Percentiles rank a stretch among this genome's conserved stretches.
Conservation (phyloP, 2,888 invertebrate species). For the Tolmerus cingulatus region DNA sequence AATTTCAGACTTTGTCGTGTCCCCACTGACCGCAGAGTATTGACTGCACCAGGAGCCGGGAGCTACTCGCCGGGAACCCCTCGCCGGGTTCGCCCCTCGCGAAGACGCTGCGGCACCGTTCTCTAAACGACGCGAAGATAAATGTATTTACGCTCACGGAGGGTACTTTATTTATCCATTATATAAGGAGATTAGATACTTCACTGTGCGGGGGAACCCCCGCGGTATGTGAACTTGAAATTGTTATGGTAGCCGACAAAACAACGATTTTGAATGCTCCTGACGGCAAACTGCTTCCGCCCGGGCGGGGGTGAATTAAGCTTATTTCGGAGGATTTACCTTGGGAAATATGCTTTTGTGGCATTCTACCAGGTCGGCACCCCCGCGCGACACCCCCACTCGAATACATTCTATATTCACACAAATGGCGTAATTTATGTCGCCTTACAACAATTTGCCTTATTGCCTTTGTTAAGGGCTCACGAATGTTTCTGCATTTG, state of each 20-base stretch:
- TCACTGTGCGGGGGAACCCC: constrained; percentile 27
- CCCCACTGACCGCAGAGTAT: constrained; percentile 40
- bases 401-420: constrained; percentile 45
- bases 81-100: background rate
- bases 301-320: constrained; percentile 44
- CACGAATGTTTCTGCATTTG: constrained; percentile 44
- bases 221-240: constrained; percentile 45
- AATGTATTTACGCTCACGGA: constrained; percentile 39
- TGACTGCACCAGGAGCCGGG: background rate
- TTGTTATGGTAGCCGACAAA: constrained; percentile 47
- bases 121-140: constrained; percentile 41
- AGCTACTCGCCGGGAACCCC: background rate
- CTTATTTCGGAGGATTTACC: constrained; percentile 48
- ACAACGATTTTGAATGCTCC: constrained; percentile 42
- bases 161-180: constrained; percentile 41
- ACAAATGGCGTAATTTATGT: constrained; percentile 49
- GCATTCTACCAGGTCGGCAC: constrained; percentile 7
- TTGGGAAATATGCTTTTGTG: constrained; percentile 48
- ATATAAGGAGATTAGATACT: constrained; percentile 45
- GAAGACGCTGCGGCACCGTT: background rate
- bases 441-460: constrained; percentile 49
- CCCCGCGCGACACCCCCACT: background rate
- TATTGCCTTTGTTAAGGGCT: constrained; percentile 48
- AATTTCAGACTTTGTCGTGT: constrained; percentile 11
- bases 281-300: constrained; percentile 5